These are phyloP conservation scores for Ondatra zibethicus DNA, from an alignment of 2,113 vertebrate species.

Conservation along the genomic window DNA sequence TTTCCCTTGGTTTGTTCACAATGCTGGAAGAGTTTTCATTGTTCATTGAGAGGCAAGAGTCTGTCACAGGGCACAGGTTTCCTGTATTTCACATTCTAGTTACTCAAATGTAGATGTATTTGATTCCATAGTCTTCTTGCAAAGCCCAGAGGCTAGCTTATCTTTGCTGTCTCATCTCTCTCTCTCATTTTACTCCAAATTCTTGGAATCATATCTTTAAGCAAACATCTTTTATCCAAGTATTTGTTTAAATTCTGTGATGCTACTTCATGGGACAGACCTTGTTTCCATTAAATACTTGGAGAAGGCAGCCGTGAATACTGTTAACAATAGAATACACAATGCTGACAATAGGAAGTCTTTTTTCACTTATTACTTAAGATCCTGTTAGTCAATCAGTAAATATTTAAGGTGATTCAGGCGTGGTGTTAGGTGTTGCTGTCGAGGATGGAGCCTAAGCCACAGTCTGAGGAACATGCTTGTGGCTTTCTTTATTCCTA, in stretches of 20 bases:
- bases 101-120: not conserved
- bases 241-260: not conserved
- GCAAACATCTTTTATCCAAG: not conserved
- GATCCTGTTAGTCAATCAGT: not conserved
- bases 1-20: not conserved
- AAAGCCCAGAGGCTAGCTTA: not conserved
- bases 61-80: not conserved
- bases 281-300: not conserved
- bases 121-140: not conserved
- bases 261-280: not conserved
- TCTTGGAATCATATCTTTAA: constrained; percentile 11
- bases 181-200: not conserved
- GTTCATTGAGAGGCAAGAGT: not conserved
- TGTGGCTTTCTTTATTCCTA: not conserved
- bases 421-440: not conserved
- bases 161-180: not conserved
- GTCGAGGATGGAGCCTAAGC: not conserved
- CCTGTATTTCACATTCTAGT: not conserved
- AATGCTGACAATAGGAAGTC: not conserved
- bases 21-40: not conserved
- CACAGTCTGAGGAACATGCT: not conserved
- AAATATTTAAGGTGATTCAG: not conserved
- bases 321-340: not conserved
- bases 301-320: not conserved
- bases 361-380: constrained; percentile 25